phyloP scores from a whole-genome alignment of 2,113 vertebrate genomes.

The Hiodon tergisus region DNA sequence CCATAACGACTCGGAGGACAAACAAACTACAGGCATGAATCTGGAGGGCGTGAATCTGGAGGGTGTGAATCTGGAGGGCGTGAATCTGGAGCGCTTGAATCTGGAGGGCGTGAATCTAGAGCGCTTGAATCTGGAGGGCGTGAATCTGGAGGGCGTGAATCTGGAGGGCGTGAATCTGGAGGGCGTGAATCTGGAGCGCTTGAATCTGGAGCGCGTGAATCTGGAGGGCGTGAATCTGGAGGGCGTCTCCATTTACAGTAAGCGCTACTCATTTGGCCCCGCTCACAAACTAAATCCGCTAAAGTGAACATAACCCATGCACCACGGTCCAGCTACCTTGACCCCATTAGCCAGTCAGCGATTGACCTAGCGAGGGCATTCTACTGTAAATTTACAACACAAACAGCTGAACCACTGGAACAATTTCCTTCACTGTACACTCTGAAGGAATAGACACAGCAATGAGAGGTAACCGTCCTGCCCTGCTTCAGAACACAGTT shows the following conservation, averaged over 20 bases:
- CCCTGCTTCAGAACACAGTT: no score
- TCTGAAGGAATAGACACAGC: no score
- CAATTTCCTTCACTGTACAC: constrained; percentile 20
- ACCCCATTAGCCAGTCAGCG: constrained; percentile 49
- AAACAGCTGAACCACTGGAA: not conserved
- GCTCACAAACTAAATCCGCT: constrained; percentile 67
- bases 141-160: not conserved
- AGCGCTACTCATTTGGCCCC: constrained; percentile 56
- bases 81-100: constrained; percentile 45
- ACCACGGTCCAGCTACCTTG: constrained; percentile 60
- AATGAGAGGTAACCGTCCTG: no score
- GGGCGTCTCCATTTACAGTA: constrained; percentile 73
- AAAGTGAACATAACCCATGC: constrained; percentile 77
- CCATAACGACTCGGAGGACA: no score
- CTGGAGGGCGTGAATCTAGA: constrained; percentile 36
- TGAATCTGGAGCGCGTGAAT: constrained; percentile 59
- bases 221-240: constrained; percentile 62
- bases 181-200: constrained; percentile 54
- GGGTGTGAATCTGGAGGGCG: constrained; percentile 16
- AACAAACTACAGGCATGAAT: no score
- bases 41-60: no score
- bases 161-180: constrained; percentile 34
- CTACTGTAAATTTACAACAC: constrained; percentile 40
- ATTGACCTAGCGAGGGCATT: constrained; percentile 33
- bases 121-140: no score